Conservation (phyloP, 2,113 vertebrate genomes). For the Pao palembangensis region DNA sequence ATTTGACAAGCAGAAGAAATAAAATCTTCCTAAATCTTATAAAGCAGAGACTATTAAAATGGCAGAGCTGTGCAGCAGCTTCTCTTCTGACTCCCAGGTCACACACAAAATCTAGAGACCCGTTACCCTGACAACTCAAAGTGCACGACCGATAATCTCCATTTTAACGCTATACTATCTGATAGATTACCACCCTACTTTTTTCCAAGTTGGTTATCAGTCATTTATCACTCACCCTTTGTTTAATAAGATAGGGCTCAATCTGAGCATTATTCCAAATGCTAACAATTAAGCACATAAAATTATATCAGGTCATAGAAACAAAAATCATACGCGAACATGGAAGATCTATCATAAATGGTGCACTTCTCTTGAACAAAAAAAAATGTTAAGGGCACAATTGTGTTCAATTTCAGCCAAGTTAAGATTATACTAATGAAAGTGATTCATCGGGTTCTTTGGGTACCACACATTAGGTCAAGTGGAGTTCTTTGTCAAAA, state of each 20-base stretch:
- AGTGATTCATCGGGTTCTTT: constrained; percentile 12
- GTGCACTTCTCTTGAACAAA: not conserved
- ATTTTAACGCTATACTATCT: constrained; percentile 80
- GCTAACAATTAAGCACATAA: constrained; percentile 14
- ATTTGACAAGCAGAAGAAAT: not conserved
- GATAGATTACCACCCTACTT: not conserved
- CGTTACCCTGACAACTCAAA: constrained; percentile 88
- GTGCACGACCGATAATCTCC: constrained; percentile 82
- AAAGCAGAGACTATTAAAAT: constrained; percentile 65
- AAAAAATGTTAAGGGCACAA: constrained; percentile 1
- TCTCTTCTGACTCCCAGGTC: constrained; percentile 87
- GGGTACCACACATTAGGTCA: constrained; percentile 11
- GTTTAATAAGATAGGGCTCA: constrained; percentile 11
- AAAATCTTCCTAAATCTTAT: no score
- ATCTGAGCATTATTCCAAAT: constrained; percentile 18
- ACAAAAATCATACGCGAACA: constrained; percentile 7
- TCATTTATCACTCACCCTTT: not conserved
- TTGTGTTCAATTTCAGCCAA: constrained; percentile 8
- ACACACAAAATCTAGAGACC: constrained; percentile 91
- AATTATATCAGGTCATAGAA: constrained; percentile 20
- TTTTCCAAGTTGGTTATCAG: no score
- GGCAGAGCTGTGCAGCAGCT: constrained; percentile 79
- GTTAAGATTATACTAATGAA: constrained; percentile 15
- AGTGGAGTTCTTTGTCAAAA: constrained; percentile 4
- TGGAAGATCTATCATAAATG: constrained; percentile 2